Base-by-base conservation (phyloP, 2,888 invertebrate genomes). In the Aleiodes testaceus region DNA sequence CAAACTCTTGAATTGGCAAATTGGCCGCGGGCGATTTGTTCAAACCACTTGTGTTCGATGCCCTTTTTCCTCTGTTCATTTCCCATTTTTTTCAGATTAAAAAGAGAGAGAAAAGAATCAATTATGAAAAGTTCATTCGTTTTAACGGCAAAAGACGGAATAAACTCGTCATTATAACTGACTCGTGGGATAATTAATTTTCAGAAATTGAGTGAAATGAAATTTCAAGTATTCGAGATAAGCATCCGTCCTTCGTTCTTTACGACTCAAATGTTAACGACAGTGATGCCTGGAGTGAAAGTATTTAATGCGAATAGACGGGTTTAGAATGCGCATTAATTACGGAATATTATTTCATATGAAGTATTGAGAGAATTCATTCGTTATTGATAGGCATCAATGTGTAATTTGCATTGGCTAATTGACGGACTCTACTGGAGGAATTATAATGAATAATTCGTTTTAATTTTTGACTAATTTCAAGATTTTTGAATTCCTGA, bases 381-480 rank as follows among this genome's bases (percentile, higher is more conserved):
- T 59, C 18, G 30, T 14, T 9, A 42, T 59, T 36, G 42, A 59
- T 59, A 36, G 59, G 16, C 42, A 7, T 9, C 16, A 42, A 9
- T 7, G 59, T 42, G 76, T 75, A 76, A 78, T 79, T 79, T 78
- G 73, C 76, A 78, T 74, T 22, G 70, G 72, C 64, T 75, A 75
- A 75, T 77, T 59, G 59, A 59, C 59, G 44, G 18, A 11, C 42
- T 18, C 59, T 42, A n/a, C n/a, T n/a, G n/a, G n/a, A n/a, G n/a
- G n/a, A n/a, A n/a, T n/a, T n/a, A n/a, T n/a, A n/a, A 18, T 52
- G 52, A 20, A 59, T 18, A 59, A 59, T 59, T 42, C 18, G 59
- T 59, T 59, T 59, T 42, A 18, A 9, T 59, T 59, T 59, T 59
- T n/a, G n/a, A n/a, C n/a, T n/a, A n/a, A n/a, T 26, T 26, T 26